Evolutionary conservation across 2,113 vertebrate genomes (phyloP).

Genomic region (Miniopterus natalensis): DNA sequence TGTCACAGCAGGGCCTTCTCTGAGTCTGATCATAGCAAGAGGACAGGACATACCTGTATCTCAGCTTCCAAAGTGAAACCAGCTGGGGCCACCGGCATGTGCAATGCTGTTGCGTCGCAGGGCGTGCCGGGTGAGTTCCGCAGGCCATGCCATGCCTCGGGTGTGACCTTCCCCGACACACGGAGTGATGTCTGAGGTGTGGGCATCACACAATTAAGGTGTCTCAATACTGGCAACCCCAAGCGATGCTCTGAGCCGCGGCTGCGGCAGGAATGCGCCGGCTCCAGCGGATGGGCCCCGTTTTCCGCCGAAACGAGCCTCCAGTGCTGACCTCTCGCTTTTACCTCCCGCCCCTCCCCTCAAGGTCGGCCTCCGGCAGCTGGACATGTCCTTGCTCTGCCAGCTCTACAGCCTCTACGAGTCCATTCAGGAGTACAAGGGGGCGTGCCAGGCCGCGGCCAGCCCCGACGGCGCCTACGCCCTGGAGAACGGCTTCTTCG

Average conservation of each 20-base stretch:
- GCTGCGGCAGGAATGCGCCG: background rate
- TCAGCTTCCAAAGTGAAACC: background rate
- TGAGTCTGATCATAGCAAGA: background rate
- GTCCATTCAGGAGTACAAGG: slow-evolving; percentile 99
- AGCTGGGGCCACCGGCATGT: background rate
- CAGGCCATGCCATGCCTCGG: background rate
- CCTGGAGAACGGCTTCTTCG: slow-evolving; percentile 97
- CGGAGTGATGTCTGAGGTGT: background rate
- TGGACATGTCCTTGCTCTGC: slow-evolving; percentile 99
- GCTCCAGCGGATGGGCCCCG: background rate
- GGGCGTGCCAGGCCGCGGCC: slow-evolving; percentile 95
- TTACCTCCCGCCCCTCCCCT: background rate
- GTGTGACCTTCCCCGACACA: background rate
- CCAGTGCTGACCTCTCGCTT: slow-evolving; percentile 54
- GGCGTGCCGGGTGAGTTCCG: background rate
- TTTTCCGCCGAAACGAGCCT: background rate
- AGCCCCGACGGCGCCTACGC: slow-evolving; percentile 91
- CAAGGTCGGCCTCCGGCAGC: slow-evolving; percentile 97
- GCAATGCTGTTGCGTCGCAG: background rate
- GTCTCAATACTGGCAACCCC: background rate
- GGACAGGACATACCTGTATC: background rate
- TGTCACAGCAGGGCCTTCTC: background rate
- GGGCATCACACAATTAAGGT: background rate
- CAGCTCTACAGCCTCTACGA: slow-evolving; percentile 98
- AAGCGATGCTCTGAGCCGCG: background rate